phyloP scores from a whole-genome alignment of 2,113 vertebrate genomes.

The Gambusia affinis region DNA sequence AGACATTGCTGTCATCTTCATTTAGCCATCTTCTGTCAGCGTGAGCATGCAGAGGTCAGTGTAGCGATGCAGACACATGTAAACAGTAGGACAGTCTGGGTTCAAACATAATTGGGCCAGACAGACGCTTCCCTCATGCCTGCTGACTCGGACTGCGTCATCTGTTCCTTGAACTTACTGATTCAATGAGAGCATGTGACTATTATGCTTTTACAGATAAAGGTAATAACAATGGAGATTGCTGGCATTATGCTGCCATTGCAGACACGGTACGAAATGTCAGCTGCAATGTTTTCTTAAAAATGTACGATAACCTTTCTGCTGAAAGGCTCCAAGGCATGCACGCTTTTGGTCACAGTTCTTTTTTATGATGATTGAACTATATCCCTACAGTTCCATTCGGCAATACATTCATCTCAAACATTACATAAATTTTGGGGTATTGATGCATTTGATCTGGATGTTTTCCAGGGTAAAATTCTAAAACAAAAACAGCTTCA shows the following conservation, averaged over 20 bases:
- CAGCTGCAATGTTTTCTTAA: slow-evolving; percentile 34
- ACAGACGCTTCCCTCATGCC: slow-evolving; percentile 8
- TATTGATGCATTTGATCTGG: no score
- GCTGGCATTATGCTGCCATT: slow-evolving; percentile 52
- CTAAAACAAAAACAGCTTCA: no score
- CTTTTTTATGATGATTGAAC: no score
- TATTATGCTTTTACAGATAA: slow-evolving; percentile 28
- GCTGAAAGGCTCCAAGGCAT: not conserved
- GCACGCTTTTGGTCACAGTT: no score
- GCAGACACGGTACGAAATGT: slow-evolving; percentile 43
- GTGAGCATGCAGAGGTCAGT: slow-evolving; percentile 60
- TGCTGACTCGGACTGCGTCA: slow-evolving; percentile 26
- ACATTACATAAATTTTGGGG: no score
- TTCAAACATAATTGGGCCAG: slow-evolving; percentile 36
- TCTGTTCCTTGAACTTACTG: slow-evolving; percentile 19
- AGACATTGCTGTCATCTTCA: slow-evolving; percentile 73
- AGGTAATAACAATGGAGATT: slow-evolving; percentile 38
- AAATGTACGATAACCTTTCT: slow-evolving; percentile 32
- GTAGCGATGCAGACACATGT: slow-evolving; percentile 45
- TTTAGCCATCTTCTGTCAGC: slow-evolving; percentile 60
- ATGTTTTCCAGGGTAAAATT: no score
- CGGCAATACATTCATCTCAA: no score
- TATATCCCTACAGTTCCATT: no score
- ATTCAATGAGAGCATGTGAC: slow-evolving; percentile 14
- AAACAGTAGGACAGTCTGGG: slow-evolving; percentile 49